Conservation (phyloP, 2,113 vertebrate species). For the Oreocharis arfaki region DNA sequence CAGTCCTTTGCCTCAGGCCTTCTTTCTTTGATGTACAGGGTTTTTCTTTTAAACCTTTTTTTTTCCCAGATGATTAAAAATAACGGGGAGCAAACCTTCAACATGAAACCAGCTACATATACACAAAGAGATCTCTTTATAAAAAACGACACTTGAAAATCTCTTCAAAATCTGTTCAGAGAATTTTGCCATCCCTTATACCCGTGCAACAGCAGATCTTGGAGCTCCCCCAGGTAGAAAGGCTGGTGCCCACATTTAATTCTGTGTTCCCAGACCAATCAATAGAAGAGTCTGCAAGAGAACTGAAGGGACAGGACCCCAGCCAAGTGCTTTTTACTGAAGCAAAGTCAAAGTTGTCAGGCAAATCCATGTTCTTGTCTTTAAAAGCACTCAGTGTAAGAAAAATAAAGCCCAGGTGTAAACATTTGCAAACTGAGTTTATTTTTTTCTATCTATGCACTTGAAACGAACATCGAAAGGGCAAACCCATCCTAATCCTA, state of each 20-base stretch:
- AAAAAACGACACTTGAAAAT: not conserved
- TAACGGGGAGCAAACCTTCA: not conserved
- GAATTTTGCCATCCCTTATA: not conserved
- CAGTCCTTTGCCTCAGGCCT: not conserved
- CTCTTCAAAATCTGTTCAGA: not conserved
- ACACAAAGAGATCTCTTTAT: not conserved
- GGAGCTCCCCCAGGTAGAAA: not conserved
- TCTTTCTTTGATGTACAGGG: not conserved
- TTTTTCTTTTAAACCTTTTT: not conserved
- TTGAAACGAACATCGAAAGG: not conserved
- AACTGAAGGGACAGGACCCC: not conserved
- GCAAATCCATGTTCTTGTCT: not conserved
- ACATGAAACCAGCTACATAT: not conserved
- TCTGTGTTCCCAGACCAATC: not conserved
- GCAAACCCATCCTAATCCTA: conserved; percentile 11
- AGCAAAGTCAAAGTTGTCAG: not conserved
- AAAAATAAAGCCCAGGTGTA: not conserved
- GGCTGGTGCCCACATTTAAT: not conserved
- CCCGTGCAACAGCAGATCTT: not conserved
- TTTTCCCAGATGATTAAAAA: not conserved
- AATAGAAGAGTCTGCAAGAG: not conserved
- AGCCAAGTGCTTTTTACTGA: not conserved
- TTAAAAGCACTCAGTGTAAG: not conserved
- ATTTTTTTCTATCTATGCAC: not conserved
- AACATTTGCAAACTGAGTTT: not conserved